A percentile compares a stretch with the other conserved stretches of the same genome.
Evolutionary conservation across 2,888 invertebrate genomes (phyloP).

Genomic region (Monochamus alternatus): DNA sequence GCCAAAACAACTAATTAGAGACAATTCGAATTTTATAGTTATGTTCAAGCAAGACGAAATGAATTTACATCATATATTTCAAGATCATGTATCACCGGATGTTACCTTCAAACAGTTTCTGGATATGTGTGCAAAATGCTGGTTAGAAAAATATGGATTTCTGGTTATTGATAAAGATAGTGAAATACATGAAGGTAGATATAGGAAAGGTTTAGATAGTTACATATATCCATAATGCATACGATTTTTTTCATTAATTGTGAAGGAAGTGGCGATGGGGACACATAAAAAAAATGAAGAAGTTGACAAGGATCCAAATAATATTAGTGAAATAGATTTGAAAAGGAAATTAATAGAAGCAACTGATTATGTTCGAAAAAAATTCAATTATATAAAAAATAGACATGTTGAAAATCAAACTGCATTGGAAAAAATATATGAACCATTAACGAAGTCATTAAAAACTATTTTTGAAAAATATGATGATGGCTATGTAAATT

Average conservation of each 20-base stretch:
- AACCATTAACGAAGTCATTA: neutral
- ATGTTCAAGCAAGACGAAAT: too few species aligned
- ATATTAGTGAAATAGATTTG: neutral
- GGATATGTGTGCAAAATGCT: conserved; percentile 60
- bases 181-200: conserved; percentile 56
- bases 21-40: too few species aligned
- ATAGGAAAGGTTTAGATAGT: conserved; percentile 59
- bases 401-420: neutral
- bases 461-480: neutral
- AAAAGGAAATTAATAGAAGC: neutral
- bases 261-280: neutral
- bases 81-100: too few species aligned
- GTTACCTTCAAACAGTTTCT: conserved; percentile 58
- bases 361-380: neutral
- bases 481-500: too few species aligned
- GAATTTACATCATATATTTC: too few species aligned
- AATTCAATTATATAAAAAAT: neutral
- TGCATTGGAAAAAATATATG: neutral
- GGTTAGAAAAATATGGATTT: conserved; percentile 60
- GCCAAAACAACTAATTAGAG: conserved; percentile 64
- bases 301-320: neutral
- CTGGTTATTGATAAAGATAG: conserved; percentile 60
- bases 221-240: neutral
- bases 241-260: neutral
- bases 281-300: neutral